Evolutionary conservation across 1,140 invertebrate genomes (phyloP).

Genomic region (Acromyrmex echinatior): DNA sequence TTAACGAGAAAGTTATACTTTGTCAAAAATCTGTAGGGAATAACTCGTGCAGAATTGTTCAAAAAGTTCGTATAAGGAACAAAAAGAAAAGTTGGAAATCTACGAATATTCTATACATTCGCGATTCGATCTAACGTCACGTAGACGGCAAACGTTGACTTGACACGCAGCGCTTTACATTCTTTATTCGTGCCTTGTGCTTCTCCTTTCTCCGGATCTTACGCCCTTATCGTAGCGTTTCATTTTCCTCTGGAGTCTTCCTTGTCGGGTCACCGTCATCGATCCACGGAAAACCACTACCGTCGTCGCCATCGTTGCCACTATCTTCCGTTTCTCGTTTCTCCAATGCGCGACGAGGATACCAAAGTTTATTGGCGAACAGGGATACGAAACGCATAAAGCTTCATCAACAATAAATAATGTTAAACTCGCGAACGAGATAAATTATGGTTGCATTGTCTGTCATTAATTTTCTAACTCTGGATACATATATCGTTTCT

Average conservation of each 20-base stretch:
- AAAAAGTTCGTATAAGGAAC: background rate
- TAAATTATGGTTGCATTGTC: conserved; percentile 26
- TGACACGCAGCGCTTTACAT: conserved; percentile 52
- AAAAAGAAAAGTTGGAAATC: background rate
- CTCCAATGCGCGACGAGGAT: conserved; percentile 57
- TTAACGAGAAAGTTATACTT: conserved; percentile 10
- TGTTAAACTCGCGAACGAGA: conserved; percentile 27
- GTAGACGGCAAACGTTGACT: conserved; percentile 44
- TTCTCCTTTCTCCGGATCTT: background rate
- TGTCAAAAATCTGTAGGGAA: background rate
- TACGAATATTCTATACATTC: background rate
- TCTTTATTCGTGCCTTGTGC: conserved; percentile 33
- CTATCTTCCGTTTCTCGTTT: conserved; percentile 62
- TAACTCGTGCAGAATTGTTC: background rate
- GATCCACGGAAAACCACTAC: conserved; percentile 69
- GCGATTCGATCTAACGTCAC: conserved; percentile 21
- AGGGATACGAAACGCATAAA: conserved; percentile 41
- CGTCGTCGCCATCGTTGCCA: conserved; percentile 24
- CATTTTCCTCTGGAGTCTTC: conserved; percentile 53
- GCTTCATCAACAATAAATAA: conserved; percentile 56
- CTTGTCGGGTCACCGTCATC: conserved; percentile 63
- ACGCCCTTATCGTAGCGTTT: conserved; percentile 15
- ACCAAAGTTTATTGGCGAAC: conserved; percentile 42
- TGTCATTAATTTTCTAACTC: conserved; percentile 11
- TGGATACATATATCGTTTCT: background rate